phyloP scores from a whole-genome alignment of 64 coral and sea anemone genomes.

The Porites australiensis region DNA sequence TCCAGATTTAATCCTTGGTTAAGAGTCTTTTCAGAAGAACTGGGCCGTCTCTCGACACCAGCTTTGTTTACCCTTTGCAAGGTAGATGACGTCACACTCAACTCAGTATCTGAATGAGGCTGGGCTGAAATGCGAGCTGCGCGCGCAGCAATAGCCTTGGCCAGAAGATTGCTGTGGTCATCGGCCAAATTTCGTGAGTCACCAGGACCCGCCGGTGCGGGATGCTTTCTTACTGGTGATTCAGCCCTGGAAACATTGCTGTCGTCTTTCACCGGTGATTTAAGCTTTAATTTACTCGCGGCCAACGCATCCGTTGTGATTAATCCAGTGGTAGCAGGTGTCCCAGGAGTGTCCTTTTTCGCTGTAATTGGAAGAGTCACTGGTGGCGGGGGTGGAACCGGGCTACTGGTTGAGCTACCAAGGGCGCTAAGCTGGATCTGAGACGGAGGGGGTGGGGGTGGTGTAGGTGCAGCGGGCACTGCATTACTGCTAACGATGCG shows the following conservation, averaged over 20 bases:
- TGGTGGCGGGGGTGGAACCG: conserved; percentile 1
- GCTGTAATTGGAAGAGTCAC: not conserved
- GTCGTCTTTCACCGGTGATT: not conserved
- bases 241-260: not conserved
- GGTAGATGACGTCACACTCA: not conserved
- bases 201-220: not conserved
- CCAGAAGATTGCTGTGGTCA: conserved; percentile 75
- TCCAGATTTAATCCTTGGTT: not conserved
- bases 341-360: conserved; percentile 5
- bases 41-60: not conserved
- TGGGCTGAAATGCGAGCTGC: conserved; percentile 78
- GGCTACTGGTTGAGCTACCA: not conserved
- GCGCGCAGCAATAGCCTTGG: conserved; percentile 89
- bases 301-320: conserved; percentile 59
- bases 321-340: conserved; percentile 37
- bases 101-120: conserved; percentile 15
- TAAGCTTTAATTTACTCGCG: conserved; percentile 47
- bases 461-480: not conserved
- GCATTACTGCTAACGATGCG: not conserved
- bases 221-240: not conserved
- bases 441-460: not conserved
- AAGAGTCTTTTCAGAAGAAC: not conserved
- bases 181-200: conserved; percentile 11
- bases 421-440: not conserved
- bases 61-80: not conserved